These are phyloP conservation scores for Etia nguti DNA, from an alignment of 2,113 vertebrate species.

Conservation along the genomic window DNA sequence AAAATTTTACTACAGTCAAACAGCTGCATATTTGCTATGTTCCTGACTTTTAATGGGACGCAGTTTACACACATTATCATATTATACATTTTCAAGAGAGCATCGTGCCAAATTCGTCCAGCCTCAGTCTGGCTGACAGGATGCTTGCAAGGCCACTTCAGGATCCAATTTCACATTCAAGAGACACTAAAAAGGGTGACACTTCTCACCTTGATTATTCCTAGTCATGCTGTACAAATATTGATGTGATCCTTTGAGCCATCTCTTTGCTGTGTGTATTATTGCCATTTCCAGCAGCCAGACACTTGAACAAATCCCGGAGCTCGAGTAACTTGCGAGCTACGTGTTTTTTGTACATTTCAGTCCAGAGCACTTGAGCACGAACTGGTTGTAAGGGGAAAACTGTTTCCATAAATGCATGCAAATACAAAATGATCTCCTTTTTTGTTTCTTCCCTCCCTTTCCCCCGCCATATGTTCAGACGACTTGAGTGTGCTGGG, in stretches of 20 bases:
- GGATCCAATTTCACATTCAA: constrained; percentile 84
- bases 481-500: constrained; percentile 3
- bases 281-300: constrained; percentile 80
- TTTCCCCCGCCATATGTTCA: constrained; percentile 43
- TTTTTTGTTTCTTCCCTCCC: background rate
- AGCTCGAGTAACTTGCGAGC: constrained; percentile 78
- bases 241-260: constrained; percentile 95
- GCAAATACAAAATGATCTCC: constrained; percentile 64
- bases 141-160: constrained; percentile 78
- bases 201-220: constrained; percentile 93
- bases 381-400: constrained; percentile 68
- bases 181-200: constrained; percentile 80
- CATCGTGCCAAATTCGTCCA: constrained; percentile 60
- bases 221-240: constrained; percentile 99
- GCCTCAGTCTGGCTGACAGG: constrained; percentile 68
- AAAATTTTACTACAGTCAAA: background rate
- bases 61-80: constrained; percentile 43
- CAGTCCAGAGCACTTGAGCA: constrained; percentile 80
- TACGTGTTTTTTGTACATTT: constrained; percentile 75
- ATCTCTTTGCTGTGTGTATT: constrained; percentile 81
- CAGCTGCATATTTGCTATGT: background rate
- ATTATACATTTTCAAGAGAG: constrained; percentile 43
- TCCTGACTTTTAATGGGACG: constrained; percentile 24
- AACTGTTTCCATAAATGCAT: constrained; percentile 65
- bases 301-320: constrained; percentile 85